Evolutionary conservation across 2,888 invertebrate species (phyloP), one percentile per base, ranked within the genome.

Genomic region (Heteromyza rotundicornis): DNA sequence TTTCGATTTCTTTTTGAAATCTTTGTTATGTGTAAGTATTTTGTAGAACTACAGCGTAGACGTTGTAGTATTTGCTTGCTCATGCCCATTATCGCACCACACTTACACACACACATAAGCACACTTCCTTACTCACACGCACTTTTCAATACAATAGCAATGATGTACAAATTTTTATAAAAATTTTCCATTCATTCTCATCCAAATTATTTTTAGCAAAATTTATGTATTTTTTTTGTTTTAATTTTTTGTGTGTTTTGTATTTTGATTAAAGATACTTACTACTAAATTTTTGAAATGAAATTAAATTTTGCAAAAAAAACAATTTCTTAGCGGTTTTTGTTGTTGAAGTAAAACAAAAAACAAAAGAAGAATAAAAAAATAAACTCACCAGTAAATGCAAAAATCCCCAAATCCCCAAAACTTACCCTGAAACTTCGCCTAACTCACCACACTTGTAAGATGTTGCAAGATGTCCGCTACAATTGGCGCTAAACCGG

Each of bases 241-340:
- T 5, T 47, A 14, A 47, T 8, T 47, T 47, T 40, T n/a, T 40
- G 3, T 40, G 40, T 47, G 19, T 19, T 40, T 40, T 20, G 19
- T 19, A 14, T 40, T 14, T 40, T 40, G n/a, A 14, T 40, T 40
- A 3, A 12, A n/a, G 16, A 40, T 3, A 3, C 14, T 40, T n/a
- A n/a, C n/a, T n/a, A n/a, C n/a, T 14, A 40, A 40, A 40, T n/a
- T n/a, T n/a, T 47, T 47, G 22, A 55, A 56, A 56, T 57, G 51
- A 47, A 47, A 49, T 35, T 57, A 8, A 16, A 47, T 24, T 24
- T 47, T 47, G 8, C 2, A 44, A 10, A 40, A 59, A 52, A 35
- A 57, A 51, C 51, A 44, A 57, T 20, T 57, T 60, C 57, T 47
- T 57, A 16, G 51, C 40, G 32, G 50, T 60, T 63, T 63, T 59